These are phyloP conservation scores for Protosalanx chinensis DNA, from an alignment of 2,797 vertebrate species.

Conservation along the genomic window DNA sequence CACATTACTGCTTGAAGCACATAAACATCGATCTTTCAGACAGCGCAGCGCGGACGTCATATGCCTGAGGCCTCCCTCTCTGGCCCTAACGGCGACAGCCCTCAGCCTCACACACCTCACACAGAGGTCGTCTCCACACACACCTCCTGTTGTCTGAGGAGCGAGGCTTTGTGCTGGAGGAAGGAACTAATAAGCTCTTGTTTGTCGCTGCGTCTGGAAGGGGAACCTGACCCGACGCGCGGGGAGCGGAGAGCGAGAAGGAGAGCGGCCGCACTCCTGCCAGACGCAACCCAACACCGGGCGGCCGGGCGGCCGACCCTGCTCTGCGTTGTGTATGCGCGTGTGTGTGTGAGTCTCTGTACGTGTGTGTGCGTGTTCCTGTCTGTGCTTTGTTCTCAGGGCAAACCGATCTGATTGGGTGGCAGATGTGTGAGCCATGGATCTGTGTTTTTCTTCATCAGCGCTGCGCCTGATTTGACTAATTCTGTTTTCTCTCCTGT, in stretches of 20 bases:
- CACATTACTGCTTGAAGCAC: background rate
- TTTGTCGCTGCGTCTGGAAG: slow-evolving; percentile 57
- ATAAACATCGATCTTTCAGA: background rate
- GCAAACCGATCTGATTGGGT: slow-evolving; percentile 49
- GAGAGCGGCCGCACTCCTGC: slow-evolving; percentile 22
- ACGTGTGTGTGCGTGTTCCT: slow-evolving; percentile 33
- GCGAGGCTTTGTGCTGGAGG: slow-evolving; percentile 64
- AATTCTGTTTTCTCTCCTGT: slow-evolving; percentile 69
- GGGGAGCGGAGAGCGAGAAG: slow-evolving; percentile 33
- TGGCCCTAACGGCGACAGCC: slow-evolving; percentile 24
- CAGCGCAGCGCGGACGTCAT: background rate
- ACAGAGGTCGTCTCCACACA: slow-evolving; percentile 10
- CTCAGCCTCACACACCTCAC: slow-evolving; percentile 21
- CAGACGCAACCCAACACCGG: slow-evolving; percentile 58
- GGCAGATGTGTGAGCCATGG: slow-evolving; percentile 43
- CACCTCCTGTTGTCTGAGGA: slow-evolving; percentile 54
- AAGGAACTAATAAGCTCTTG: slow-evolving; percentile 69
- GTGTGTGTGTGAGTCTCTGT: background rate
- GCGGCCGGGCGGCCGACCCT: background rate
- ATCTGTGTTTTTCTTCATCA: slow-evolving; percentile 69
- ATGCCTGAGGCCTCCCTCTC: background rate
- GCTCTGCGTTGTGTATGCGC: background rate
- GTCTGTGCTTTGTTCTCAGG: slow-evolving; percentile 49
- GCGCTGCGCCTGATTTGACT: slow-evolving; percentile 58
- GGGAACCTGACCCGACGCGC: slow-evolving; percentile 44